These are phyloP conservation scores for Spea bombifrons DNA, from an alignment of 2,113 vertebrate genomes.

Conservation along the genomic window DNA sequence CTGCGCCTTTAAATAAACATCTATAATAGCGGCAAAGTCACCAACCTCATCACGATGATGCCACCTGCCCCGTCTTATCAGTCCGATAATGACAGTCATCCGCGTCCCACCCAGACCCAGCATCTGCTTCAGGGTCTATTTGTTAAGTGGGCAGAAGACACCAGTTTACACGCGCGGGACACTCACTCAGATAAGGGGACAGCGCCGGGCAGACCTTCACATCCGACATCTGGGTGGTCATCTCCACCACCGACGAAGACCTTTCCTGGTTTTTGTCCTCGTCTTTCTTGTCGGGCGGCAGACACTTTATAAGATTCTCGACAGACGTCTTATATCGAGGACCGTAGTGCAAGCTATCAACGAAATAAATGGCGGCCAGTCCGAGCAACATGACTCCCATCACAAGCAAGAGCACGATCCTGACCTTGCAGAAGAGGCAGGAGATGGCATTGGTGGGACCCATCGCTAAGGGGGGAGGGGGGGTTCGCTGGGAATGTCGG, in stretches of 20 bases:
- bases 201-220: slow-evolving; percentile 49
- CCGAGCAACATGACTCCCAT: slow-evolving; percentile 70
- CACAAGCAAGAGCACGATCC: slow-evolving; percentile 69
- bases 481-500: too few relatives aligned
- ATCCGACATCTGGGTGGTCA: slow-evolving; percentile 6
- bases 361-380: slow-evolving; percentile 71
- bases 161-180: not conserved
- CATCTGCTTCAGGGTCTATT: not conserved
- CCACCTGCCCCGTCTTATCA: too few relatives aligned
- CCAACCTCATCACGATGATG: too few relatives aligned
- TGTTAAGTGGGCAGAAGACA: not conserved
- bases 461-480: slow-evolving; percentile 60
- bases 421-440: slow-evolving; percentile 67
- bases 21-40: too few relatives aligned
- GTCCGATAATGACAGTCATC: too few relatives aligned
- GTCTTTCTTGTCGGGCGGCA: slow-evolving; percentile 29
- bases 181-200: slow-evolving; percentile 68
- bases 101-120: not conserved
- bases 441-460: slow-evolving; percentile 55
- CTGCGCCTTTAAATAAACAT: too few relatives aligned
- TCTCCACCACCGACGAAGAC: not conserved
- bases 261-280: slow-evolving; percentile 47
- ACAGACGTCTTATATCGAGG: slow-evolving; percentile 47
- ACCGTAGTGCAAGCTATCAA: slow-evolving; percentile 56
- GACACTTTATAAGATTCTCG: slow-evolving; percentile 51